Evolutionary conservation across 2,888 invertebrate species (phyloP).

Genomic region (Thecocarcelia acutangulata): DNA sequence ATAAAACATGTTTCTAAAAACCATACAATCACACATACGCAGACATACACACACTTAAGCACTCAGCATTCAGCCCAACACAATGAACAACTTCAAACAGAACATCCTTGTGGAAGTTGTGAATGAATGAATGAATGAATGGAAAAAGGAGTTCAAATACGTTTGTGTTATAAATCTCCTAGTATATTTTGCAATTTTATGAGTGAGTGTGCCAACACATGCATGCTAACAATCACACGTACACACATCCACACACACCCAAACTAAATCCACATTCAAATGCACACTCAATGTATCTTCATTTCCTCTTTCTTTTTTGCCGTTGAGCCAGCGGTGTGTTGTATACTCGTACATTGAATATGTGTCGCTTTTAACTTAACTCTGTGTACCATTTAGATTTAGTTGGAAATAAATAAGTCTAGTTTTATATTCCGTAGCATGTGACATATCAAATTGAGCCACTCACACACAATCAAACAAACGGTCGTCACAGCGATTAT

Average conservation of each 20-base stretch:
- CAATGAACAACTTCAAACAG: slow-evolving; percentile 10
- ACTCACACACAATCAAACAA: slow-evolving; percentile 12
- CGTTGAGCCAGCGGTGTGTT: no score
- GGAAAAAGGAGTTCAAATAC: slow-evolving; percentile 35
- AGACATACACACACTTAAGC: background rate
- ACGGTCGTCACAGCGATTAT: slow-evolving; percentile 1
- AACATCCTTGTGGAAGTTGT: background rate
- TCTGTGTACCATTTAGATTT: slow-evolving; percentile 22
- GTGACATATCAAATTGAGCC: slow-evolving; percentile 30
- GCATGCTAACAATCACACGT: background rate
- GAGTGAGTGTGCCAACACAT: background rate
- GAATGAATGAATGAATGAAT: background rate
- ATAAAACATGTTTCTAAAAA: slow-evolving; percentile 50
- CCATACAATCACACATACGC: background rate
- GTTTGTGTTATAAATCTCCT: slow-evolving; percentile 40
- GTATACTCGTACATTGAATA: no score
- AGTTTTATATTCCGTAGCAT: slow-evolving; percentile 21
- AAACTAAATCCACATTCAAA: no score
- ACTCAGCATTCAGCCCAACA: background rate
- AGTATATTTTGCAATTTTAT: slow-evolving; percentile 38
- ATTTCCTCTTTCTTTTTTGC: no score
- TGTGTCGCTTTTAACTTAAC: background rate
- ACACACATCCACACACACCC: background rate
- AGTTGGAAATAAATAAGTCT: slow-evolving; percentile 32
- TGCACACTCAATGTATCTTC: no score